These are phyloP conservation scores for Bombus terrestris DNA, from an alignment of 1,140 invertebrate species.

Conservation along the genomic window DNA sequence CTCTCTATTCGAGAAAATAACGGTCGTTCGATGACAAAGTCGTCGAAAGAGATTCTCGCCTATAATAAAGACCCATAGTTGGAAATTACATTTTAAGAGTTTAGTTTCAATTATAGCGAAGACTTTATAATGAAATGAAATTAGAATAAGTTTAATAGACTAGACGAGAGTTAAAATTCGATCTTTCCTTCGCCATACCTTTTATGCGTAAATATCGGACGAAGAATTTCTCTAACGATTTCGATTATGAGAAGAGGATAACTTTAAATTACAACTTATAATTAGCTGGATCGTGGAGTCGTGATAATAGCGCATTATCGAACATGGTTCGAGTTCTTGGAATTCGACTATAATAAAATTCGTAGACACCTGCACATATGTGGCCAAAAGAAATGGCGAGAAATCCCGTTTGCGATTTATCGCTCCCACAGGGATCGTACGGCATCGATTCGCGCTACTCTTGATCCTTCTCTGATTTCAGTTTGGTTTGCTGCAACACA, in stretches of 20 bases:
- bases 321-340: background rate
- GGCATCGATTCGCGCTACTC: constrained; percentile 42
- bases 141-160: background rate
- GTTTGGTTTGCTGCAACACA: constrained; percentile 5
- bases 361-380: background rate
- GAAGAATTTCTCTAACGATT: background rate
- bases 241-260: background rate
- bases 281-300: background rate
- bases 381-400: constrained; percentile 12
- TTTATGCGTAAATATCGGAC: background rate
- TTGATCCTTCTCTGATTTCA: constrained; percentile 39
- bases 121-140: background rate
- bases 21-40: background rate
- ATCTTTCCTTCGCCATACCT: background rate
- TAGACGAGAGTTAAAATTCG: background rate
- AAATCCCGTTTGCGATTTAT: constrained; percentile 56
- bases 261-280: background rate
- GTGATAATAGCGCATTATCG: background rate
- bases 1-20: background rate
- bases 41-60: background rate
- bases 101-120: background rate
- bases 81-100: background rate
- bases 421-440: constrained; percentile 47
- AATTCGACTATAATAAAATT: constrained; percentile 43
- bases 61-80: no score